Percentiles rank a stretch among this genome's conserved stretches.
Conservation (phyloP, 2,888 invertebrate genomes). For the Tortricodes alternella region DNA sequence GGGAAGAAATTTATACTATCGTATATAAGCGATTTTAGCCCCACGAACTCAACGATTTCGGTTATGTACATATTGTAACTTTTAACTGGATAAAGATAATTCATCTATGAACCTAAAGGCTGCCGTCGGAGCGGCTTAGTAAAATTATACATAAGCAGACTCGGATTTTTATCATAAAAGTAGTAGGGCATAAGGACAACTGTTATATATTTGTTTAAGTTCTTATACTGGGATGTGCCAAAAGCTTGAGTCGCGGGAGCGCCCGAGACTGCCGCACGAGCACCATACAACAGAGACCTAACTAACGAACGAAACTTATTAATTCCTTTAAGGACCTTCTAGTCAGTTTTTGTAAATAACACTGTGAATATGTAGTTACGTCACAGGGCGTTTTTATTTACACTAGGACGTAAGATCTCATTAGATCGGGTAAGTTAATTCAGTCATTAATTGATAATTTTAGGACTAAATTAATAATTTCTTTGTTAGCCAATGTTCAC, state of each 20-base stretch:
- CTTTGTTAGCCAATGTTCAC: constrained; percentile 82
- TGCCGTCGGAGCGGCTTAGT: constrained; percentile 39
- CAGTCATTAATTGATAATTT: constrained; percentile 81
- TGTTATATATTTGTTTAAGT: constrained; percentile 62
- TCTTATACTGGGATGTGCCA: constrained; percentile 78
- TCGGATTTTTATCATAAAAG: constrained; percentile 58
- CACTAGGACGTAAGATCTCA: constrained; percentile 80
- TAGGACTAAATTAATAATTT: constrained; percentile 73
- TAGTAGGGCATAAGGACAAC: constrained; percentile 56
- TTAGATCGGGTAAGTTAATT: constrained; percentile 79
- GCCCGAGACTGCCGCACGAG: constrained; percentile 37
- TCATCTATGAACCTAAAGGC: constrained; percentile 28
- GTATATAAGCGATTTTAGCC: constrained; percentile 70
- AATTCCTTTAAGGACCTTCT: constrained; percentile 75
- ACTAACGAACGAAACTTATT: constrained; percentile 60
- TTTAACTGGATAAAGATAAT: constrained; percentile 44
- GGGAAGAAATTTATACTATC: constrained; percentile 76
- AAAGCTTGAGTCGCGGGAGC: constrained; percentile 69
- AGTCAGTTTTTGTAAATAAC: constrained; percentile 80
- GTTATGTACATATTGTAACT: constrained; percentile 64
- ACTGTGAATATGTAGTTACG: constrained; percentile 80
- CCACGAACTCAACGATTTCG: constrained; percentile 54
- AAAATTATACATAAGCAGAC: constrained; percentile 41
- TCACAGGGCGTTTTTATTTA: constrained; percentile 75
- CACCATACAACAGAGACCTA: constrained; percentile 60